Base-by-base conservation (phyloP, 2,888 invertebrate species). In the Rhingia campestris region DNA sequence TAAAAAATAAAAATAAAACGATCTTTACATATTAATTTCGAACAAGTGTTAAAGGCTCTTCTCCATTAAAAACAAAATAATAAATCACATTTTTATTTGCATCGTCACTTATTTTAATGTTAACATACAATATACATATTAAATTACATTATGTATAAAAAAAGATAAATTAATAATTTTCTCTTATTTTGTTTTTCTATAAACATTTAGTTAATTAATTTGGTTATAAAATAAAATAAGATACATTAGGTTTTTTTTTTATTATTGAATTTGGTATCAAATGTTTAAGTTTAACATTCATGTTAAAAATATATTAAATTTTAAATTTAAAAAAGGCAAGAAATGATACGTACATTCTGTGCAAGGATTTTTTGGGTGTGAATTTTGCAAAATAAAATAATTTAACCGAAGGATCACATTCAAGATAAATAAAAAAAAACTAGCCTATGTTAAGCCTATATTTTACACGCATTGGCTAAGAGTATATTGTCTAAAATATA, bases 401-500 rank as follows among this genome's bases (percentile, higher is more conserved):
- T 10, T 70, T 56, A 53, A 66, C 51, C 30, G 4, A 72, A 70
- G 32, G 7, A 41, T 63, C 54, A 63, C n/a, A 47, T 59, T 37
- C 5, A 30, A 22, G n/a, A 39, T 49, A 9, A 49, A 22, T 10
- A 54, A 7, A 54, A 69, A 56, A 45, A 3, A 56, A 30, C 69
- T 69, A 73, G 33, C 33, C 69, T 67, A 61, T 7, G 30, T 30
- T 22, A 54, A 80, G 66, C 51, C 39, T 39, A 43, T 30, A 53
- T 61, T 77, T 73, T 67, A 77, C 82, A 73, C 54, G 66, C 67
- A 75, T 75, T 82, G 67, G 77, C 82, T 82, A 82, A 82, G 72
- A 73, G 67, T 73, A 81, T 81, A 81, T 72, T 81, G 47, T 75
- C 45, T 75, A 56, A 54, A 70, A 63, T 32, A 67, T 67, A 67